Evolutionary conservation across 2,797 vertebrate species (phyloP).

Genomic region (Chanos chanos): DNA sequence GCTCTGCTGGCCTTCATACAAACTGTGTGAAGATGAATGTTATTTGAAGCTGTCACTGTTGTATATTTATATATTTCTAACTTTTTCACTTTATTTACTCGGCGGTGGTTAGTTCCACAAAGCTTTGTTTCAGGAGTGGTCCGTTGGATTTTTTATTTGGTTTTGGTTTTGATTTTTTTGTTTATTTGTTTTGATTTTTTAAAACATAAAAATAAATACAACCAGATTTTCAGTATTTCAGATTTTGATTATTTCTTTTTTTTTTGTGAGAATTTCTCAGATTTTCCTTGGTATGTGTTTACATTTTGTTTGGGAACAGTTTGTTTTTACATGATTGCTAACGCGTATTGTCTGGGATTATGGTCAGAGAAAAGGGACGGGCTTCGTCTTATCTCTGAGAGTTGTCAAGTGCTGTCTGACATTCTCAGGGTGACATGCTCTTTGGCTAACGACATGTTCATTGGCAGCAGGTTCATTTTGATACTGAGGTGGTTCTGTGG

Average conservation of each 20-base stretch:
- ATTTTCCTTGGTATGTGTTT: slow-evolving; percentile 1
- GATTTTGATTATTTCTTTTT: slow-evolving; percentile 20
- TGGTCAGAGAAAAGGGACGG: slow-evolving; percentile 3
- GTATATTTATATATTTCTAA: too few species aligned
- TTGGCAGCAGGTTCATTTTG: slow-evolving; percentile 46
- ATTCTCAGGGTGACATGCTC: slow-evolving; percentile 31
- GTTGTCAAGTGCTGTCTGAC: slow-evolving; percentile 18
- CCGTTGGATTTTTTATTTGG: too few species aligned
- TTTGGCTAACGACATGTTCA: slow-evolving; percentile 42
- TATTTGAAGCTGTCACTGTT: too few species aligned
- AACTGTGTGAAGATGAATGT: too few species aligned
- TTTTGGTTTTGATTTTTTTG: too few species aligned
- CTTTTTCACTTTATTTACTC: slow-evolving; percentile 13
- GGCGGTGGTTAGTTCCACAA: slow-evolving; percentile 30
- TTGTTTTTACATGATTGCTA: slow-evolving; percentile 5
- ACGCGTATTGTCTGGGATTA: not conserved
- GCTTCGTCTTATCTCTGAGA: not conserved
- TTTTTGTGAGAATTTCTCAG: slow-evolving; percentile 1
- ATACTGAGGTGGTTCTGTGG: slow-evolving; percentile 36
- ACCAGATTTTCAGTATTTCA: slow-evolving; percentile 15
- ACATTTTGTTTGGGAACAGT: slow-evolving; percentile 10
- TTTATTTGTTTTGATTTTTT: too few species aligned
- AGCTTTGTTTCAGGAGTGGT: slow-evolving; percentile 33
- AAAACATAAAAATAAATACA: slow-evolving; percentile 6
- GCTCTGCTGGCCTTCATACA: too few species aligned